Conservation (phyloP, 2,797 vertebrate species). For the Sylvilagus floridanus region DNA sequence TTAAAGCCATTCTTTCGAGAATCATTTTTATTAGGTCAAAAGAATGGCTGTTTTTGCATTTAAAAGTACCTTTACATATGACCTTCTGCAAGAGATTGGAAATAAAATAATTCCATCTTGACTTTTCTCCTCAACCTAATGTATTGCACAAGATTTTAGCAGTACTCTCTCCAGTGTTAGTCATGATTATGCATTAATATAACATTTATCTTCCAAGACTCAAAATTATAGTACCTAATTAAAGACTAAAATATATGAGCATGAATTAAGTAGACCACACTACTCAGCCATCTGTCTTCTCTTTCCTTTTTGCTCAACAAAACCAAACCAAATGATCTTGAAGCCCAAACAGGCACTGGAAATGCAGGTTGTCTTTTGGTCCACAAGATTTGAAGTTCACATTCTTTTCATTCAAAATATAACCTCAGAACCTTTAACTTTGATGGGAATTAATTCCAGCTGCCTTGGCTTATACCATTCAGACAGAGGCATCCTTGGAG, state of each 20-base stretch:
- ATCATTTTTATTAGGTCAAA: not conserved
- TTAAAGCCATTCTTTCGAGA: conserved; percentile 19
- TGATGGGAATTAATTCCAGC: not conserved
- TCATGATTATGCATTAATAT: not conserved
- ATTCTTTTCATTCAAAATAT: not conserved
- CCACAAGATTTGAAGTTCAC: not conserved
- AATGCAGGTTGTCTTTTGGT: not conserved
- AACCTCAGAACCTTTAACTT: not conserved
- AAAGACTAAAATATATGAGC: not conserved
- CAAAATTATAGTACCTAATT: not conserved
- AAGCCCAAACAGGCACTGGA: not conserved
- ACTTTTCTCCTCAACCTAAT: not conserved
- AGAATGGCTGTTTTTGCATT: not conserved
- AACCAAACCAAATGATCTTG: not conserved
- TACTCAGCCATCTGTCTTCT: not conserved
- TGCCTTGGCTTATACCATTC: not conserved
- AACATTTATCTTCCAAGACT: not conserved
- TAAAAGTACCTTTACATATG: not conserved
- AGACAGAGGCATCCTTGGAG: not conserved
- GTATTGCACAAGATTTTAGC: not conserved
- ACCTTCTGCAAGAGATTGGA: not conserved
- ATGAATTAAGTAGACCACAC: not conserved
- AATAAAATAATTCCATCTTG: not conserved
- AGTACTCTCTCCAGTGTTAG: not conserved
- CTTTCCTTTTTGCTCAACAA: not conserved